Percentiles rank a stretch among this genome's conserved stretches.
Conservation (phyloP, 2,888 invertebrate species). For the Eilema depressum region DNA sequence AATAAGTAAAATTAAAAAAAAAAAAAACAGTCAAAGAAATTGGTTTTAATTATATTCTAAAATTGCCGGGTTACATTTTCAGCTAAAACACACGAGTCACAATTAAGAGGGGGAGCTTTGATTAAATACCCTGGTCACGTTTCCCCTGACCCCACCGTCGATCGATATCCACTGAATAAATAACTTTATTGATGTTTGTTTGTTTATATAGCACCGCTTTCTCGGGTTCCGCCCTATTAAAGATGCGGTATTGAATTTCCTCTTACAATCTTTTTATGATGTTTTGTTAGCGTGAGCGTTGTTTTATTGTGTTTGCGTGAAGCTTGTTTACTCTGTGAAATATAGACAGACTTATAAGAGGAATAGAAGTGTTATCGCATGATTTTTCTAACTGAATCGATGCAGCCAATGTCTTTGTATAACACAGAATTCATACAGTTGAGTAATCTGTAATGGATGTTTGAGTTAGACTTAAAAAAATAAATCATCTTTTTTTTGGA, state of each 20-base stretch:
- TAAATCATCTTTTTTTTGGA: no score
- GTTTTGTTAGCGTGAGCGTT: conserved; percentile 31
- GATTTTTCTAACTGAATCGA: no score
- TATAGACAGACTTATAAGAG: neutral
- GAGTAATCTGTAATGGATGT: no score
- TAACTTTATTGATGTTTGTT: conserved; percentile 52
- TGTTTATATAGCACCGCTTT: conserved; percentile 45
- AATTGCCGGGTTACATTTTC: neutral
- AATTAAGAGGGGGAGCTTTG: conserved; percentile 34
- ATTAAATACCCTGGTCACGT: conserved; percentile 57
- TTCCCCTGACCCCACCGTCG: conserved; percentile 41
- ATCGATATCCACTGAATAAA: conserved; percentile 66
- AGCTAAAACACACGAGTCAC: conserved; percentile 32
- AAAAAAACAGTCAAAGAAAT: conserved; percentile 2
- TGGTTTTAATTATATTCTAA: neutral
- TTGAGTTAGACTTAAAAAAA: no score
- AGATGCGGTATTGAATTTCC: conserved; percentile 44
- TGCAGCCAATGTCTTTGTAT: no score
- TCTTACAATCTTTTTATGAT: conserved; percentile 35
- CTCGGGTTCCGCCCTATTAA: conserved; percentile 30
- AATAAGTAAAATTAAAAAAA: no score
- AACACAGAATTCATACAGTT: no score
- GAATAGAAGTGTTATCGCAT: no score
- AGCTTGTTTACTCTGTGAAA: conserved; percentile 19
- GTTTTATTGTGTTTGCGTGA: conserved; percentile 34